Percentiles rank a stretch among this genome's conserved stretches.
phyloP scores from a whole-genome alignment of 2,888 invertebrate genomes.

The Oxystoma pomonae region DNA sequence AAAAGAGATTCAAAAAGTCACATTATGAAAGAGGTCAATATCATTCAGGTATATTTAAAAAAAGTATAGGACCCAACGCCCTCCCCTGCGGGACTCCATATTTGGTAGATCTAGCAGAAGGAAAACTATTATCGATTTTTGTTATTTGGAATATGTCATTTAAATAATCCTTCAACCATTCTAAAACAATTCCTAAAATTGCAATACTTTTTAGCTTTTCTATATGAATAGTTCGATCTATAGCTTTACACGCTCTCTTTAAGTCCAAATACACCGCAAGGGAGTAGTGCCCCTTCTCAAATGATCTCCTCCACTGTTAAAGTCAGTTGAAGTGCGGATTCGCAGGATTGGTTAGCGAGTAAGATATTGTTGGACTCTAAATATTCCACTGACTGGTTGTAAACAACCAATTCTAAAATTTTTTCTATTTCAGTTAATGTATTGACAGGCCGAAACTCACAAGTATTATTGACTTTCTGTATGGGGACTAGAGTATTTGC shows the following conservation, averaged over 20 bases:
- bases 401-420: too few relatives aligned
- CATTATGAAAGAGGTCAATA: neutral
- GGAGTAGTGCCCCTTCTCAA: neutral
- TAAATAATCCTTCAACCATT: neutral
- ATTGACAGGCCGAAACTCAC: too few relatives aligned
- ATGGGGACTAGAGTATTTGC: too few relatives aligned
- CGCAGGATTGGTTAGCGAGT: neutral
- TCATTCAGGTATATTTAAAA: neutral
- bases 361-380: too few relatives aligned
- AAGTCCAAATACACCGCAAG: neutral
- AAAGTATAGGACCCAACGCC: neutral
- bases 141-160: neutral
- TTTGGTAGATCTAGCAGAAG: neutral
- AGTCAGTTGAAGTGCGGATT: neutral
- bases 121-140: neutral
- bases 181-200: neutral
- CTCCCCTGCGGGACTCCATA: neutral
- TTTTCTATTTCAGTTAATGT: too few relatives aligned
- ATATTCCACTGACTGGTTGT: too few relatives aligned
- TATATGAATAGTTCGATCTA: neutral
- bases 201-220: neutral
- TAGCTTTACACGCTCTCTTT: neutral
- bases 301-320: neutral
- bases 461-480: too few relatives aligned
- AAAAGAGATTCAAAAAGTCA: neutral